Evolutionary conservation across 2,797 vertebrate genomes (phyloP), one percentile per base, ranked within the genome.

Genomic region (Hirundo rustica): DNA sequence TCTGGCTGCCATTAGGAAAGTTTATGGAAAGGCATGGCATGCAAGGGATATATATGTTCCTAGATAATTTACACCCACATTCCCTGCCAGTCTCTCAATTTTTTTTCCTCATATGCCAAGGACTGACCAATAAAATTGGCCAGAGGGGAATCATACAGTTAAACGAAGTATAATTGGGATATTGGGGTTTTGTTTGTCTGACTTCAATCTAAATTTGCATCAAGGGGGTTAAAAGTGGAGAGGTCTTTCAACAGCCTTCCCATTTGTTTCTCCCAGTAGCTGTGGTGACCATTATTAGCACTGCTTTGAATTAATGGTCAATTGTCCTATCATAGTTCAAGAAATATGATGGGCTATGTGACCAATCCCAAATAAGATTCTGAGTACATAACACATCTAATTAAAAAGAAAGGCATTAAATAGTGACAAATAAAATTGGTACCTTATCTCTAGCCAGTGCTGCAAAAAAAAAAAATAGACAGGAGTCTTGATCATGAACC

Each of bases 331-430:
- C 84, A 93, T 91, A 80, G 66, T 79, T 68, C 74, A 70, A 94
- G 91, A 96, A 92, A 91, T 93, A 89, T 83, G 67, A 82, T 44
- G 57, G 61, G 62, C 57, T 92, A 27, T 66, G 53, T 92, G 95
- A 86, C 66, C 91, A 96, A 75, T 89, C 82, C 85, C 70, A 94
- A 90, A 81, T 76, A 91, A 68, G 45, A 89, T 87, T 78, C 90
- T 73, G 83, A 86, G 53, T 70, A 72, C 70, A 60, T 90, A 92
- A 78, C 55, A 53, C 44, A 92, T 80, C 65, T 74, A 91, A 93
- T 96, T 91, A 91, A 93, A 93, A 88, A 54, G 53, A 77, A 89
- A 68, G 44, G 67, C 94, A 93, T 94, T 66, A 81, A 94, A 84
- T 3, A 1, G 34, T 82, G n/a, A 67, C 50, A 92, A 88, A 92